A percentile compares a stretch with the other conserved stretches of the same genome.
phyloP scores from a whole-genome alignment of 2,113 vertebrate genomes.

The Turdus rufiventris region DNA sequence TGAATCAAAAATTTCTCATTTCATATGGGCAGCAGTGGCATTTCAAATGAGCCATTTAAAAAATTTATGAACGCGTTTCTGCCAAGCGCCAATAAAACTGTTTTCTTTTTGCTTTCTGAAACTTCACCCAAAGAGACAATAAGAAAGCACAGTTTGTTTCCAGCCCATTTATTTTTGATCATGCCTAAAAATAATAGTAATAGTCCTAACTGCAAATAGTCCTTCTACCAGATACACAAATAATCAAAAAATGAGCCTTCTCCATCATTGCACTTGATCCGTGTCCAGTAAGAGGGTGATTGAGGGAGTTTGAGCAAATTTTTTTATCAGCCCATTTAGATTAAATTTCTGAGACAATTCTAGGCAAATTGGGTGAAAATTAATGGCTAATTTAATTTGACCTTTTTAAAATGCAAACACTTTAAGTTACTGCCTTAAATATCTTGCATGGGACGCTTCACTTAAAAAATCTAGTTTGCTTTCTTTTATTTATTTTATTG shows the following conservation, averaged over 20 bases:
- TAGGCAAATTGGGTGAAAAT: not conserved
- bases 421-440: not conserved
- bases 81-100: not conserved
- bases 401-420: not conserved
- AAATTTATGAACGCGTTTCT: not conserved
- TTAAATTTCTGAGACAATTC: not conserved
- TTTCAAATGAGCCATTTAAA: not conserved
- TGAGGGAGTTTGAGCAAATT: not conserved
- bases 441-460: not conserved
- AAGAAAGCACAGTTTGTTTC: not conserved
- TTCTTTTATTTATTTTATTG: not conserved
- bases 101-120: not conserved
- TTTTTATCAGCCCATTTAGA: not conserved
- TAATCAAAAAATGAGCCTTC: not conserved
- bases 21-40: not conserved
- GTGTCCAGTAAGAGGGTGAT: not conserved
- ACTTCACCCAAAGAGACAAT: not conserved
- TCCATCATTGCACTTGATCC: not conserved
- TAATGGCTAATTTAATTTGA: slow-evolving; percentile 14
- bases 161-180: not conserved
- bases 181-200: not conserved
- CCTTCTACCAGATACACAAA: not conserved
- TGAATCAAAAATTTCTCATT: not conserved
- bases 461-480: not conserved
- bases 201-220: not conserved